These are phyloP conservation scores for Ifrita kowaldi DNA, from an alignment of 2,113 vertebrate species.

Conservation along the genomic window DNA sequence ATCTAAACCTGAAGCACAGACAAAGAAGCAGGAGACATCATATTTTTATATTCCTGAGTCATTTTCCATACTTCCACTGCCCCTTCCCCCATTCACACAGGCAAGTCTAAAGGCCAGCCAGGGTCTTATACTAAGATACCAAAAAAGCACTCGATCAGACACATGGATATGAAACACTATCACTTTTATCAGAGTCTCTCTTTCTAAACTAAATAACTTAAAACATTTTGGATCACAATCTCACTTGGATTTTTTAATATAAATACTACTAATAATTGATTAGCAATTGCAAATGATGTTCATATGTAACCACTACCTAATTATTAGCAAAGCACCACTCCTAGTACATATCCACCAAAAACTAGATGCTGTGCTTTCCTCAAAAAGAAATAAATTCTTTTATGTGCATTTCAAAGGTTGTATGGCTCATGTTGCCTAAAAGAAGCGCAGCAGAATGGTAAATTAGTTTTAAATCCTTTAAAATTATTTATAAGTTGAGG, in stretches of 20 bases:
- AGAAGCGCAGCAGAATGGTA: neutral
- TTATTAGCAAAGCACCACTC: neutral
- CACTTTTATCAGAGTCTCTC: neutral
- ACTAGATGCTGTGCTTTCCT: neutral
- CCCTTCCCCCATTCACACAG: neutral
- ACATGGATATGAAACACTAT: neutral
- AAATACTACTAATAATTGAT: neutral
- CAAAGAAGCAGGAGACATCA: neutral
- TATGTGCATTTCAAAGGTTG: neutral
- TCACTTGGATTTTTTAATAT: neutral
- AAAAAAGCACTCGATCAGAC: neutral
- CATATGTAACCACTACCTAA: neutral
- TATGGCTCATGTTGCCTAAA: neutral
- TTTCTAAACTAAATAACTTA: neutral
- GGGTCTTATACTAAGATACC: neutral
- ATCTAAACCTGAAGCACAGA: neutral
- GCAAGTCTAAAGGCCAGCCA: neutral
- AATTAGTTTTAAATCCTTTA: neutral
- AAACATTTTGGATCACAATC: neutral
- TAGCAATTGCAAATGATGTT: neutral
- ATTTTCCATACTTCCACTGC: neutral
- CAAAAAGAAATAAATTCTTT: neutral
- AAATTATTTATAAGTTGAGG: neutral
- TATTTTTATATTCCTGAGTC: neutral
- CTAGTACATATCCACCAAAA: neutral